A percentile compares a stretch with the other conserved stretches of the same genome.
Conservation (phyloP, 2,113 vertebrate species). For the Pristiophorus japonicus region DNA sequence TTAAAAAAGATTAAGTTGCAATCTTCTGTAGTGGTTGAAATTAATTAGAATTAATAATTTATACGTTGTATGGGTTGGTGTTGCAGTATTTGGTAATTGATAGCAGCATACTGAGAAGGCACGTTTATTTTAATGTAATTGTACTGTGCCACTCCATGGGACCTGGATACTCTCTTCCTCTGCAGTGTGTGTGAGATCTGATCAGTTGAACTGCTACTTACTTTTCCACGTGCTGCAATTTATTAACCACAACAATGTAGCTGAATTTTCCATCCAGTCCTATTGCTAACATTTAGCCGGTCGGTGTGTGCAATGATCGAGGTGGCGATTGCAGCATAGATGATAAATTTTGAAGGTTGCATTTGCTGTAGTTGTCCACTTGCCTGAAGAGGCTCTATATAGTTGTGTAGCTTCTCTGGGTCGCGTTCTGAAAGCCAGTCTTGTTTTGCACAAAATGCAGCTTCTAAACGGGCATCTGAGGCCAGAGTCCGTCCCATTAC, state of each 20-base stretch:
- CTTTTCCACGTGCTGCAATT: background rate
- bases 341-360: background rate
- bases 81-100: background rate
- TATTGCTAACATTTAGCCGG: background rate
- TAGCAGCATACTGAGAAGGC: too few species aligned
- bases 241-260: background rate
- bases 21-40: background rate
- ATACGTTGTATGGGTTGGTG: background rate
- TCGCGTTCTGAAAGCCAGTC: background rate
- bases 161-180: background rate
- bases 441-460: background rate
- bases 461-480: background rate
- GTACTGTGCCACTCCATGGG: too few species aligned
- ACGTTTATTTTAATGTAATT: too few species aligned
- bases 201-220: background rate
- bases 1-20: background rate
- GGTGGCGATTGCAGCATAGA: background rate
- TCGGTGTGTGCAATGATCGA: background rate
- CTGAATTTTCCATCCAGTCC: background rate
- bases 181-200: background rate
- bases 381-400: background rate
- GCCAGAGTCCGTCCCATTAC: background rate
- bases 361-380: background rate
- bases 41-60: conserved; percentile 9
- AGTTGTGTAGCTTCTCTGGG: background rate